Conservation (phyloP, 2,888 invertebrate genomes). For the Andrena fulva region DNA sequence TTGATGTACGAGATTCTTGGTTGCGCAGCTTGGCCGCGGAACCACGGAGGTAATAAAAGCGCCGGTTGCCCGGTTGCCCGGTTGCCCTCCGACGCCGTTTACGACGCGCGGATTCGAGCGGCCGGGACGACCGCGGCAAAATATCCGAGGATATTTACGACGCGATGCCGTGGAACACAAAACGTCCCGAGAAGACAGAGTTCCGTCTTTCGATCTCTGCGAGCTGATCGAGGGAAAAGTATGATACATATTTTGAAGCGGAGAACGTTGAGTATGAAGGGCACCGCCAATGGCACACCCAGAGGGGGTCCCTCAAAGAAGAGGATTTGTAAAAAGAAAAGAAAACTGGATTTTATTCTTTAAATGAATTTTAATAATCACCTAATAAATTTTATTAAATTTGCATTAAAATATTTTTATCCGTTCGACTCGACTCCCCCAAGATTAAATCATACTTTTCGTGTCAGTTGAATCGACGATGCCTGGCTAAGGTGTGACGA, state of each 20-base stretch:
- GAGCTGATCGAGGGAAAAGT: background rate
- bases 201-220: background rate
- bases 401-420: no score
- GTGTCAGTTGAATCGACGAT: no score
- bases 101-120: conserved; percentile 7
- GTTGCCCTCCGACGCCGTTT: conserved; percentile 2
- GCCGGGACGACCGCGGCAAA: background rate
- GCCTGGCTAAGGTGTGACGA: no score
- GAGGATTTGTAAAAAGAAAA: no score
- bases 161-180: background rate
- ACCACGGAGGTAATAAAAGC: conserved; percentile 31
- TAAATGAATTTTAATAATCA: no score
- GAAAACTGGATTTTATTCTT: no score
- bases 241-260: no score
- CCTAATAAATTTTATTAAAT: no score
- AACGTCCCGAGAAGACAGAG: background rate
- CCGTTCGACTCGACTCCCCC: no score
- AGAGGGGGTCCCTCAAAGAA: no score
- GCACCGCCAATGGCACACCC: no score
- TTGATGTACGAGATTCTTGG: conserved; percentile 9
- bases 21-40: conserved; percentile 41
- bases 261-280: background rate
- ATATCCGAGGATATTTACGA: conserved; percentile 6
- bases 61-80: background rate
- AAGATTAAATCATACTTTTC: no score